Base-by-base conservation (phyloP, 2,113 vertebrate species). In the Nematolebias whitei region DNA sequence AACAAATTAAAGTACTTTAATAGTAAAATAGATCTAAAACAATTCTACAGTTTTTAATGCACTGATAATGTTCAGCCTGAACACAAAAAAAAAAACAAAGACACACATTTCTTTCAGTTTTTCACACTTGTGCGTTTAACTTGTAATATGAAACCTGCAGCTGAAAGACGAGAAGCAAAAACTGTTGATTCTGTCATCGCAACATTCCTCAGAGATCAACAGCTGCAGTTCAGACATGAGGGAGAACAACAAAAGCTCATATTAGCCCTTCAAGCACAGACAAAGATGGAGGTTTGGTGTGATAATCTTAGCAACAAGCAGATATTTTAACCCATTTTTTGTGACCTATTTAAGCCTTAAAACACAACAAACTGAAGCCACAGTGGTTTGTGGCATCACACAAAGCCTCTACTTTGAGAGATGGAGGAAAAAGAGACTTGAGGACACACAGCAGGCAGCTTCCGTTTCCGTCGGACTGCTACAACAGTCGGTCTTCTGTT, bases 401-500 rank as follows among this genome's bases (percentile, higher is more conserved):
- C 19, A 6, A 48, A 65, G 68, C 49, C 50, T 73, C 43, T 63
- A 26, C 49, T 68, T n/a, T 63, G 22, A 40, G 19, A 47, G 41
- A 64, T 12, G 38, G 22, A 54, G 39, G 49, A 81, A 58, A 79
- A 61, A 58, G 54, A 63, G 51, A 76, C 47, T 39, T 40, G 52
- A 68, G 78, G 49, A 41, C 61, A 35, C 82, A 63, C 78, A 71
- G 78, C 10, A 13, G 57, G 74, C 38, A 18, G 76, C 80, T 90
- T 88, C 87, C 85, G 72, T 41, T 87, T 84, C 69, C 73, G 77
- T 67, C 68, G 56, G 75, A 68, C 38, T 51, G 60, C 12, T 13
- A 19, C 12, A 50, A 83, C 85, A 89, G 80, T 71, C 65, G 1
- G 45, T 50, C 54, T 84, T 88, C 79, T 89, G 84, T 90, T 80